These are phyloP conservation scores for Bubo scandiacus DNA, from an alignment of 2,113 vertebrate genomes.

Conservation along the genomic window DNA sequence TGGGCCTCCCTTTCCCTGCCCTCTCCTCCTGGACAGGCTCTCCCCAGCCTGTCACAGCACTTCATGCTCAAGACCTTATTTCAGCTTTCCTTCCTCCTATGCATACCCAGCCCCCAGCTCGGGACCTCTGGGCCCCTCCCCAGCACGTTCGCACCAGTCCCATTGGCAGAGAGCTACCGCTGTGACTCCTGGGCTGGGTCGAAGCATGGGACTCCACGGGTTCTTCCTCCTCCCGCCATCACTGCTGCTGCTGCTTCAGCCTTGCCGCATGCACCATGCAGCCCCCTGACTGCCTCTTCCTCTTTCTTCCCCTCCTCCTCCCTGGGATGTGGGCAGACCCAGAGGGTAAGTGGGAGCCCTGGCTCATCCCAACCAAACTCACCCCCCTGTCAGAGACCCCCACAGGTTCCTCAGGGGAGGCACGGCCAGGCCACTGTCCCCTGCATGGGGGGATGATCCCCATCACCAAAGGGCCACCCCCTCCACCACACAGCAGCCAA, in stretches of 20 bases:
- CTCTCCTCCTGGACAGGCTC: background rate
- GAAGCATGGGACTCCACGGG: accelerated
- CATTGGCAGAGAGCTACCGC: background rate
- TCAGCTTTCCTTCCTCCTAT: background rate
- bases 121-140: background rate
- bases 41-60: accelerated
- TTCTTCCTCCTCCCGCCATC: background rate
- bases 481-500: accelerated
- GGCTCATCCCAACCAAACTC: background rate
- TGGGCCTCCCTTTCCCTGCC: background rate
- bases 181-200: background rate
- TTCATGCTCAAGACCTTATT: background rate
- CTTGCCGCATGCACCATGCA: background rate
- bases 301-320: background rate
- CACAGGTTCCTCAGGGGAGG: background rate
- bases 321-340: background rate
- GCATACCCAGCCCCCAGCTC: accelerated
- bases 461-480: background rate
- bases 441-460: background rate
- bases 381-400: background rate
- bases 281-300: background rate
- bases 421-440: background rate
- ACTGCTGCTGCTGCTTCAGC: background rate
- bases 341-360: conserved; percentile 28
- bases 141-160: accelerated